Base-by-base conservation (phyloP, 2,888 invertebrate genomes). In the Ennomos quercinarius region DNA sequence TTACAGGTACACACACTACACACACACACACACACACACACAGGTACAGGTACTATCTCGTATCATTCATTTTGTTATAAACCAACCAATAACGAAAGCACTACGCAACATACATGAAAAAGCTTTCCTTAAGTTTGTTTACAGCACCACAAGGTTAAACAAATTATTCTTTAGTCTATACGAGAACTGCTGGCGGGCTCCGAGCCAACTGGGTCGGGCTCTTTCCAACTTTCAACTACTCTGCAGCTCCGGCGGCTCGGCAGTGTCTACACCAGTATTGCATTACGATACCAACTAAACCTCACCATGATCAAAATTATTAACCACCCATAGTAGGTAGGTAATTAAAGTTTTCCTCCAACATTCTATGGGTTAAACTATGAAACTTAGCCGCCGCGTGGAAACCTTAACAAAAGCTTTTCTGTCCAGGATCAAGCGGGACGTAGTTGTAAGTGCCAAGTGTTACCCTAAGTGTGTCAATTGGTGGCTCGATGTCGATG, bases 391-490 rank as follows among this genome's bases (percentile, higher is more conserved):
- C 34, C 41, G n/a, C 11, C 9, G 35, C 43, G 17, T 37, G 36
- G 45, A 10, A 45, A 37, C 45, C n/a, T n/a, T 45, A 65, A 68
- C 56, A 61, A 61, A 61, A 55, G 56, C 64, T 67, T 70, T 64
- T 72, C 70, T 74, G 78, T 71, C 77, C 76, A 81, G 77, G 76
- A 80, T 82, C 75, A 76, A 73, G 72, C 71, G 72, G 77, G 77
- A 81, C 81, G 76, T 78, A 78, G 78, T 83, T 81, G 78, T 85
- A 84, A 90, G 86, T 88, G 84, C 80, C 78, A 85, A 89, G 89
- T 89, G 86, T 90, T 90, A 87, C 87, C 86, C 86, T 89, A 90
- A 91, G 91, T 92, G 91, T 92, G 91, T 92, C 92, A 92, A 92
- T 92, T 90, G 92, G 89, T 85, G 86, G 86, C 80, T 87, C 82